Base-by-base conservation (phyloP, 1,140 invertebrate species). In the Scaptodrosophila lebanonensis region DNA sequence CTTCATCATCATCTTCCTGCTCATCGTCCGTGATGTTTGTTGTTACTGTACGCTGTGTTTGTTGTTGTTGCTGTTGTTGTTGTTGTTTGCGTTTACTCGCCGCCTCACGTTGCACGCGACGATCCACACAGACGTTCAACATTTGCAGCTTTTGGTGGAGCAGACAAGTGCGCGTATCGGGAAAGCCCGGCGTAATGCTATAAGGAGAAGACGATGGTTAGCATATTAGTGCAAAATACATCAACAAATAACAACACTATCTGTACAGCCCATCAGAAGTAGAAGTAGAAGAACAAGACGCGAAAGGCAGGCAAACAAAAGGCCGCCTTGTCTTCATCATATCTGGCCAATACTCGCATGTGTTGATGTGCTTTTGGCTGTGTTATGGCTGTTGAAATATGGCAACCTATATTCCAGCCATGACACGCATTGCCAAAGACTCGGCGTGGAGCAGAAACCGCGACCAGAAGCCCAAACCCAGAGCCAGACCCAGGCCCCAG, bases 81-180 rank as follows among this genome's bases (percentile, higher is more conserved):
- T 50, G 44, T 0, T 57, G 51, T 38, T 82, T 70, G 8, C 66
- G 45, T 29, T 75, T 82, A 29, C 58, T 43, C n/a, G 51, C 36
- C 40, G 68, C 87, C 63, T 93, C 90, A 43, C 91, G 85, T n/a
- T 90, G 88, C 87, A 91, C 90, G 62, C 90, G 91, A 52, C 94
- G 91, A 48, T 93, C 91, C 60, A 99, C 97, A 86, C 98, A 99
- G 85, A 95, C 97, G 86, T 99, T 99, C 5, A 99, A 88, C 93
- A 99, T 95, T 91, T 99, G 92, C 12, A 98, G 89, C 84, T 98
- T 99, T 88, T 98, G 97, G 88, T 99, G 94, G 0, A 99, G 88
- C n/a, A 98, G 88, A 87, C 96, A 97, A 4, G 93, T 94, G 44
- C 94, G 91, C 22, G 94, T 91, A 86, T 98, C 94, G 0, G 96